Evolutionary conservation across 2,113 vertebrate genomes (phyloP).

Genomic region (Pseudopodoces humilis): DNA sequence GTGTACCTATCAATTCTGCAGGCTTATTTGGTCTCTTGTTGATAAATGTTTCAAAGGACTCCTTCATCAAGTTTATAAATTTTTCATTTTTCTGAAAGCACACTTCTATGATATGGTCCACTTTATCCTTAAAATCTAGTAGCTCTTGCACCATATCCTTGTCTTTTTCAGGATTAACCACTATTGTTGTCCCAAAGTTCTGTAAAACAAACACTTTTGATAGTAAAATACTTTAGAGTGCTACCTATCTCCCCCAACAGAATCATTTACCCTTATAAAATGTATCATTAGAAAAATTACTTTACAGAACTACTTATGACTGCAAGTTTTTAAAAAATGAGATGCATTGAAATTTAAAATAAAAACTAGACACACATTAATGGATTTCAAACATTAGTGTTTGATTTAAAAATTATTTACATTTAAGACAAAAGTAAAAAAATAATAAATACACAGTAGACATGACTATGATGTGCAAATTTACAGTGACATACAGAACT

Average conservation of each 20-base stretch:
- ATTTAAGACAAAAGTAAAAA: constrained; percentile 34
- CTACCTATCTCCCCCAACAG: constrained; percentile 54
- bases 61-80: constrained; percentile 84
- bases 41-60: constrained; percentile 85
- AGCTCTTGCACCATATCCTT: constrained; percentile 87
- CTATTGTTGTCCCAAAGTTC: constrained; percentile 83
- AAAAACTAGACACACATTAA: constrained; percentile 39
- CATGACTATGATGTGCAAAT: background rate
- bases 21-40: constrained; percentile 86
- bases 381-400: constrained; percentile 27
- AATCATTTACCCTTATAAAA: constrained; percentile 11
- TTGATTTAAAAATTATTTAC: constrained; percentile 39
- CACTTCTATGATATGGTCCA: constrained; percentile 82
- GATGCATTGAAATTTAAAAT: constrained; percentile 32
- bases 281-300: background rate
- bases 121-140: constrained; percentile 85
- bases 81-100: constrained; percentile 85
- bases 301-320: constrained; percentile 19
- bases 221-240: constrained; percentile 52
- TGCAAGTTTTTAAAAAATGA: constrained; percentile 11
- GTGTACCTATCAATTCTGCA: constrained; percentile 82
- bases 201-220: constrained; percentile 72
- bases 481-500: constrained; percentile 31
- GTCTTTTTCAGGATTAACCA: constrained; percentile 85
- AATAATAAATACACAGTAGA: background rate